Evolutionary conservation across 1,140 invertebrate species (phyloP).

Genomic region (Micrasema minimum): DNA sequence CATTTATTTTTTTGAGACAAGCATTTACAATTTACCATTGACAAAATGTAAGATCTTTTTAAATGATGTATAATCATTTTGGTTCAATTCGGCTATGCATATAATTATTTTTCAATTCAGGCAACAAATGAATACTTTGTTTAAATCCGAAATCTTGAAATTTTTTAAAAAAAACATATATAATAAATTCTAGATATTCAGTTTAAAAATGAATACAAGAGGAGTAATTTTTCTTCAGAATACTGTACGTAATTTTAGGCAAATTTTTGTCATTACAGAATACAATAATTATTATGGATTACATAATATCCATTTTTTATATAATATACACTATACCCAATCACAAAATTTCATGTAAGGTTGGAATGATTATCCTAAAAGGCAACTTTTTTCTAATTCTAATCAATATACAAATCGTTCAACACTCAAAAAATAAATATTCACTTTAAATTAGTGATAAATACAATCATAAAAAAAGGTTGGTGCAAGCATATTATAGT

Average conservation of each 20-base stretch:
- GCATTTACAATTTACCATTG: too few relatives aligned
- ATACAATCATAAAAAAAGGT: slow-evolving; percentile 19
- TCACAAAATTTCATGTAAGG: slow-evolving; percentile 31
- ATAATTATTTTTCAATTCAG: too few relatives aligned
- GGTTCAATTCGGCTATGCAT: too few relatives aligned
- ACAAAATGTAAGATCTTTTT: too few relatives aligned
- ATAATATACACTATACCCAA: slow-evolving; percentile 29
- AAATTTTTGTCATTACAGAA: too few relatives aligned
- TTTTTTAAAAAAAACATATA: too few relatives aligned
- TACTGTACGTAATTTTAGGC: slow-evolving; percentile 6
- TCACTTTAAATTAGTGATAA: slow-evolving; percentile 10
- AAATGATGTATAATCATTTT: too few relatives aligned
- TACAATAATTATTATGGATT: background rate
- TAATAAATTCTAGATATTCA: too few relatives aligned
- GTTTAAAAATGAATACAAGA: too few relatives aligned
- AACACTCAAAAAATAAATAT: slow-evolving; percentile 40
- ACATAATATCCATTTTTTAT: background rate
- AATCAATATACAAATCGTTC: slow-evolving; percentile 38
- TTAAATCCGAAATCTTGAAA: too few relatives aligned
- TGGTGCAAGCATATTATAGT: slow-evolving; percentile 13
- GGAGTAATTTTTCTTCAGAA: background rate
- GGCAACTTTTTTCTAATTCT: slow-evolving; percentile 44
- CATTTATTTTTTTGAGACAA: too few relatives aligned
- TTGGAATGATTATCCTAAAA: slow-evolving; percentile 46
- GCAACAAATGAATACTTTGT: too few relatives aligned